A percentile compares a stretch with the other conserved stretches of the same genome.
These are phyloP conservation scores for Loxodonta africana DNA, from an alignment of 2,113 vertebrate species.

Conservation along the genomic window DNA sequence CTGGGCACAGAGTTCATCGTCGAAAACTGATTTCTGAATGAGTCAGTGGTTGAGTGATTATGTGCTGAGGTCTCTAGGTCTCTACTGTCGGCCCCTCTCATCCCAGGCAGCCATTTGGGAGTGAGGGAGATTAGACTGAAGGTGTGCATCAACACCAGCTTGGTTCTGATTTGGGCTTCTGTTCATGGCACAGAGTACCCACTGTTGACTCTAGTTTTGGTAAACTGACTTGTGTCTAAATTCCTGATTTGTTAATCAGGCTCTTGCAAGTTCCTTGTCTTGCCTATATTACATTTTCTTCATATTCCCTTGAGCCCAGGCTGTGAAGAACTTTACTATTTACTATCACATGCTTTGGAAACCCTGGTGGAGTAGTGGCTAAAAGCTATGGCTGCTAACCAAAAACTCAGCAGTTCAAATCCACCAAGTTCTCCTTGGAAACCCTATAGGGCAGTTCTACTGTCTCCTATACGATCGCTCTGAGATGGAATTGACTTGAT, in stretches of 20 bases:
- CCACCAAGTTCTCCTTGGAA: too few species aligned
- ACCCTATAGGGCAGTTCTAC: too few species aligned
- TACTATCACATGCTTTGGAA: too few species aligned
- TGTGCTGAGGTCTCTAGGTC: neutral
- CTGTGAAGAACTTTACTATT: neutral
- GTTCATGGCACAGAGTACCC: neutral
- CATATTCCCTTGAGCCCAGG: neutral
- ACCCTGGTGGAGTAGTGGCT: too few species aligned
- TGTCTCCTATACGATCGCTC: too few species aligned
- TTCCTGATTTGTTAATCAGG: neutral
- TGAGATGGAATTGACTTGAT: too few species aligned
- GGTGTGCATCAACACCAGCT: fast-evolving
- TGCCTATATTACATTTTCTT: neutral
- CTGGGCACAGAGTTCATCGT: neutral
- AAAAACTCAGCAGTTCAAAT: too few species aligned
- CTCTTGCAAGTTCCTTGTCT: neutral
- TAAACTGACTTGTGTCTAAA: neutral
- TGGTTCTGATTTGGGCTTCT: neutral
- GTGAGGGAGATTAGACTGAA: neutral
- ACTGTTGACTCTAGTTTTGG: neutral
- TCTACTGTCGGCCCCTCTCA: neutral
- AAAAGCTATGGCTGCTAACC: too few species aligned
- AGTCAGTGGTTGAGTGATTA: neutral
- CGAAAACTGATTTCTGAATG: neutral
- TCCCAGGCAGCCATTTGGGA: neutral